Percentiles rank a stretch among this genome's conserved stretches.
Conservation (phyloP, 1,140 invertebrate species). For the Drosophila nigrodunni region DNA sequence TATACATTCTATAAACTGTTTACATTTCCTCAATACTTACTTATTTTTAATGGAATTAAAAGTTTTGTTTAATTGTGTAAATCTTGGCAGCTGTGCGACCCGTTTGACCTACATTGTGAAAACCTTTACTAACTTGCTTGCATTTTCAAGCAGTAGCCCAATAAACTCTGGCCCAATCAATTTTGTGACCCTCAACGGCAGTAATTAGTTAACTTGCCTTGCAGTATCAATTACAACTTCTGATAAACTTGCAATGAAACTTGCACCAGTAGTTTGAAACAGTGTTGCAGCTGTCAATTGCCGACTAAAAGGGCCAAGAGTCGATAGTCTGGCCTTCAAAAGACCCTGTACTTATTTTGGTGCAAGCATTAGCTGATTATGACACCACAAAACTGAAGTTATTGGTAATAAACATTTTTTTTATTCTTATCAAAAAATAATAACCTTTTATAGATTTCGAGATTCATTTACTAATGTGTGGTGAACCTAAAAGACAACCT, state of each 20-base stretch:
- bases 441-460: no score
- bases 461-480: neutral
- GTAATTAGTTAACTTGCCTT: slow-evolving; percentile 35
- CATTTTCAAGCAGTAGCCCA: slow-evolving; percentile 6
- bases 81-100: neutral
- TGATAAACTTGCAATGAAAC: slow-evolving; percentile 3
- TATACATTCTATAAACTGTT: neutral
- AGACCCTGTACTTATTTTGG: no score
- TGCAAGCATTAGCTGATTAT: no score
- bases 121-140: slow-evolving; percentile 19
- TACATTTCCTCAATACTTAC: slow-evolving; percentile 4
- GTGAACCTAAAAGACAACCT: slow-evolving; percentile 7
- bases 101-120: slow-evolving; percentile 22
- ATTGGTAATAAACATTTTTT: no score
- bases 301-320: slow-evolving; percentile 16
- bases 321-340: neutral
- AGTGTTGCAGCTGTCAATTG: slow-evolving; percentile 7
- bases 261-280: slow-evolving; percentile 7
- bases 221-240: slow-evolving; percentile 38
- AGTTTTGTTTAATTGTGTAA: neutral
- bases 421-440: no score
- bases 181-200: slow-evolving; percentile 20
- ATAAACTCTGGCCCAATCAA: slow-evolving; percentile 29
- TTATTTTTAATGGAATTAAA: neutral
- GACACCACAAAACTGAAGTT: no score